Percentiles rank a stretch among this genome's conserved stretches.
phyloP scores from a whole-genome alignment of 2,888 invertebrate species.

The Phortica okadai region DNA sequence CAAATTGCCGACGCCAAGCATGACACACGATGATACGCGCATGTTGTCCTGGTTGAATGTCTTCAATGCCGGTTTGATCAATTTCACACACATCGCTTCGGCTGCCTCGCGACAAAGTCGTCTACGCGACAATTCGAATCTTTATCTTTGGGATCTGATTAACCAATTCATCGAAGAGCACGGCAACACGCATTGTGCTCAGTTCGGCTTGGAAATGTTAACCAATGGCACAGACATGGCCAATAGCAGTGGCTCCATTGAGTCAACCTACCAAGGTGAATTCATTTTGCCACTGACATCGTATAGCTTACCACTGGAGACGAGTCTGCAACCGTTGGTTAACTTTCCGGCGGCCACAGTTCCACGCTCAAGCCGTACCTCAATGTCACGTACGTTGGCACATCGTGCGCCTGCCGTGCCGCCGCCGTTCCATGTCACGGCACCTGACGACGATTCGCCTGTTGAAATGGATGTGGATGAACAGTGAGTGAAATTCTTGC shows the following conservation, averaged over 20 bases:
- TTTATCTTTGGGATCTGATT: conserved; percentile 58
- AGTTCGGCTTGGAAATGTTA: conserved; percentile 38
- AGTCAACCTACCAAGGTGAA: no score
- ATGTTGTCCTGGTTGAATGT: conserved; percentile 55
- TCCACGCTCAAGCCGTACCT: neutral
- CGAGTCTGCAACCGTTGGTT: conserved; percentile 6
- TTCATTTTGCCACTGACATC: conserved; percentile 35
- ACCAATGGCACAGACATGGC: no score
- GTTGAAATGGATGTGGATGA: neutral
- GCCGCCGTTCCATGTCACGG: conserved; percentile 18
- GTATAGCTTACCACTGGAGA: neutral
- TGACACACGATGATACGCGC: conserved; percentile 43
- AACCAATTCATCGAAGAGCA: conserved; percentile 58
- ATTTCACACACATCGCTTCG: conserved; percentile 58
- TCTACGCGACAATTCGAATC: conserved; percentile 49
- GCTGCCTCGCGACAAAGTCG: conserved; percentile 54
- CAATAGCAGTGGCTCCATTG: no score
- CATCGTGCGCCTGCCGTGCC: neutral
- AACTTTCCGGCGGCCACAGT: neutral
- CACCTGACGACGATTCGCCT: conserved; percentile 15
- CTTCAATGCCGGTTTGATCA: conserved; percentile 60
- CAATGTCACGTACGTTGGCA: neutral
- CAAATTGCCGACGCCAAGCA: neutral
- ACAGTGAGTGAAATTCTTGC: neutral
- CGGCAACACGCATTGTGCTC: conserved; percentile 48